Evolutionary conservation across 2,113 vertebrate genomes (phyloP).

Genomic region (Echinops telfairi): DNA sequence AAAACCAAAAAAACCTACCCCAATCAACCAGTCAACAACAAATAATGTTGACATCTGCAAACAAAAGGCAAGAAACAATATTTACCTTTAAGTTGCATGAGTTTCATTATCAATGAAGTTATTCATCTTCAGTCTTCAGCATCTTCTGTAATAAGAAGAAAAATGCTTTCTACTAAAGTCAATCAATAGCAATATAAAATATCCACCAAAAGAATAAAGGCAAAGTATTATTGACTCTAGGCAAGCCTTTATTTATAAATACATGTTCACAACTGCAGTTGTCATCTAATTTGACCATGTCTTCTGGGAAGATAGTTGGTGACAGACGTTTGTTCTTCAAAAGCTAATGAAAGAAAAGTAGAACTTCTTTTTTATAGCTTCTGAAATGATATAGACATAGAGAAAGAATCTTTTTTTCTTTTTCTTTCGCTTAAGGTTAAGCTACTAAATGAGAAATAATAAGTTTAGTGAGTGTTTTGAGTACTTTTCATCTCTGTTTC

Average conservation of each 20-base stretch:
- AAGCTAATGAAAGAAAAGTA: constrained; percentile 44
- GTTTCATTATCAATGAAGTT: constrained; percentile 54
- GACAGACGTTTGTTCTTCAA: constrained; percentile 31
- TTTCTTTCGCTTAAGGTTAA: constrained; percentile 43
- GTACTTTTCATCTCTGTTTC: constrained; percentile 34
- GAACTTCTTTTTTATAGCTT: background rate
- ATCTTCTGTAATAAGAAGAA: constrained; percentile 5
- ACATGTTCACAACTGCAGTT: background rate
- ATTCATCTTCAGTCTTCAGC: background rate
- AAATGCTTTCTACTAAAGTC: constrained; percentile 37
- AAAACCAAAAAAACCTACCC: too few relatives aligned
- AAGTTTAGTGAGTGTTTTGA: background rate
- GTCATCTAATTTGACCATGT: background rate
- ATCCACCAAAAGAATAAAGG: constrained; percentile 31
- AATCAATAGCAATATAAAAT: constrained; percentile 36
- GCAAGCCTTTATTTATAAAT: constrained; percentile 49
- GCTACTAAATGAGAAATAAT: constrained; percentile 5
- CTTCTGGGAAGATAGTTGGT: background rate
- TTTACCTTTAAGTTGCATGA: background rate
- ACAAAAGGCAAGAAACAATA: background rate
- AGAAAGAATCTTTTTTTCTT: constrained; percentile 24
- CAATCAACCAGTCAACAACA: too few relatives aligned
- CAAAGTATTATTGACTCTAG: background rate
- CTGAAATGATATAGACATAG: constrained; percentile 35
- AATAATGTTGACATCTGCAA: background rate